These are phyloP conservation scores for Nemurella pictetii DNA, from an alignment of 2,888 invertebrate species.

Conservation along the genomic window DNA sequence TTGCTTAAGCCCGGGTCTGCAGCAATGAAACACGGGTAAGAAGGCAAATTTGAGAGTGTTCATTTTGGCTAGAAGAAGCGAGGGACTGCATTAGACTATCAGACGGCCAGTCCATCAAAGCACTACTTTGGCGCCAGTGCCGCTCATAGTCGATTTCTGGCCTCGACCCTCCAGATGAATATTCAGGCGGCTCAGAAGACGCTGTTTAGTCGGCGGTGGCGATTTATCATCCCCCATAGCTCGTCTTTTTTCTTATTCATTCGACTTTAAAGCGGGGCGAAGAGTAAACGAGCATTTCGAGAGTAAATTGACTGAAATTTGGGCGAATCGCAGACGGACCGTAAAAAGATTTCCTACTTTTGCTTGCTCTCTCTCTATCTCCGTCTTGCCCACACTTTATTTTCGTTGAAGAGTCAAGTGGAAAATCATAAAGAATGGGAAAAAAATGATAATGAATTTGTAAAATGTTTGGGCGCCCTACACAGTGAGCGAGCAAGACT, in stretches of 20 bases:
- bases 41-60: background rate
- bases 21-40: background rate
- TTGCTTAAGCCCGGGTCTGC: background rate
- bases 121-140: background rate
- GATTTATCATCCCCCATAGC: slow-evolving; percentile 22
- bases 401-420: background rate
- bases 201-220: slow-evolving; percentile 16
- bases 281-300: slow-evolving; percentile 28
- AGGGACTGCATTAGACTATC: background rate
- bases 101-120: background rate
- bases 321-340: slow-evolving; percentile 31
- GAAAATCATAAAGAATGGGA: slow-evolving; percentile 14
- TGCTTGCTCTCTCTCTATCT: background rate
- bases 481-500: background rate
- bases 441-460: slow-evolving; percentile 21
- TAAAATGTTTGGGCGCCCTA: background rate
- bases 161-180: slow-evolving; percentile 15
- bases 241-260: background rate
- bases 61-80: background rate
- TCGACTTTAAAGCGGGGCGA: slow-evolving; percentile 16
- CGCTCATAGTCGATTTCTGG: background rate
- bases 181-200: slow-evolving; percentile 25
- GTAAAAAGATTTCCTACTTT: slow-evolving; percentile 23
- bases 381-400: background rate
- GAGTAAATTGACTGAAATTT: slow-evolving; percentile 33